Base-by-base conservation (phyloP, 2,888 invertebrate genomes). In the Heteromurus nitidus region DNA sequence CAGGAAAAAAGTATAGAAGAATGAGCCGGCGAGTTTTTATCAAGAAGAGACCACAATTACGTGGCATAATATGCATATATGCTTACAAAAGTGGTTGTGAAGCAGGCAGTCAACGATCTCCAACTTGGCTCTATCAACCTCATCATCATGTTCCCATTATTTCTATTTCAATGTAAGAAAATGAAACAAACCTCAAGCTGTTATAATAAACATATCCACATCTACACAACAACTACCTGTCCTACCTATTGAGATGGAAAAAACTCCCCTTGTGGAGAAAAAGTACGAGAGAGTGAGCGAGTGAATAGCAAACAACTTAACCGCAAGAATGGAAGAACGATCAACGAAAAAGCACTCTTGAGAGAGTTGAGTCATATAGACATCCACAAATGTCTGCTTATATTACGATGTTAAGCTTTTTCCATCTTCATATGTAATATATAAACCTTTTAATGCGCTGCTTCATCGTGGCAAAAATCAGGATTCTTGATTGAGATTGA, bases 401-500 rank as follows among this genome's bases (percentile, higher is more conserved):
- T 36, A 36, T 36, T 13, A 36, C 13, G 47, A 47, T 47, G 11
- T 13, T 47, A n/a, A n/a, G 47, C 47, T 3, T 47, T 11, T 13
- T 11, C 3, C 36, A 36, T 16, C 47, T 47, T 47, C 30, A 62
- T 28, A 47, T 72, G 42, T n/a, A n/a, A n/a, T n/a, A n/a, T n/a
- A n/a, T n/a, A n/a, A n/a, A n/a, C n/a, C 36, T 58, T 36, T 55
- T 28, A 55, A 58, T 72, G 36, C 47, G 42, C 72, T 65, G 67
- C 67, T 31, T 67, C 58, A 68, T 55, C 65, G 80, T 73, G 58
- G 80, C 55, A 67, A 70, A 79, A 81, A 75, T 70, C 81, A 82
- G 70, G 70, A 82, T 77, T 82, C 76, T 80, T 83, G 76, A 83
- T 80, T 80, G 73, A 75, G 81, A 81, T 81, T 81, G 83, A 83